phyloP scores from a whole-genome alignment of 23 tunicate species.

The Halocynthia roretzi region DNA sequence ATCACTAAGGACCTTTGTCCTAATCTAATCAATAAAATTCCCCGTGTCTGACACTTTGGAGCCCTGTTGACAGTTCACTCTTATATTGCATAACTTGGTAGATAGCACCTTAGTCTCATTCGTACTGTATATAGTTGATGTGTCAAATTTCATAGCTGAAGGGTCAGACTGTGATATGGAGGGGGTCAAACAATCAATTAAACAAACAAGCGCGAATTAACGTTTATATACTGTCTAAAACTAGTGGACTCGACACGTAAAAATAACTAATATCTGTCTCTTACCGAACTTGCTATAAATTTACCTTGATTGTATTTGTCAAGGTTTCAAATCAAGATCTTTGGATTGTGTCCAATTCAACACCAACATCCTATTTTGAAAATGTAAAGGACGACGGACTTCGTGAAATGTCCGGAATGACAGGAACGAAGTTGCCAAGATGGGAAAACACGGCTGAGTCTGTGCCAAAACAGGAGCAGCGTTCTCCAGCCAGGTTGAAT shows the following conservation, averaged over 20 bases:
- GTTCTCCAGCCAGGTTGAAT: slow-evolving; percentile 57
- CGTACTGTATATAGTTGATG: no score
- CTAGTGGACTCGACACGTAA: not conserved
- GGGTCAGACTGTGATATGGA: no score
- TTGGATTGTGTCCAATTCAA: slow-evolving; percentile 83
- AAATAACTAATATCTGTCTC: not conserved
- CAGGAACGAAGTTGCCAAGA: slow-evolving; percentile 11
- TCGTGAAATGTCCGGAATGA: not conserved
- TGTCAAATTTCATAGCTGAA: no score
- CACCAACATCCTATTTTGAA: slow-evolving; percentile 63
- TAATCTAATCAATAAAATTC: no score
- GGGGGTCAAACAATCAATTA: no score
- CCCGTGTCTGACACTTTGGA: no score
- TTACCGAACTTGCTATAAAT: not conserved
- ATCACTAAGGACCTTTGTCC: no score
- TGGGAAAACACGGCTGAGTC: slow-evolving; percentile 86
- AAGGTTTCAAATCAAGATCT: slow-evolving; percentile 52
- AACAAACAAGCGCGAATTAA: no score
- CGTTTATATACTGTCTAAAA: no score
- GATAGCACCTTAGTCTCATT: no score
- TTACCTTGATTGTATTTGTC: not conserved
- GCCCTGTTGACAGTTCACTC: no score
- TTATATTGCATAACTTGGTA: no score
- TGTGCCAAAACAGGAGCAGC: slow-evolving; percentile 70
- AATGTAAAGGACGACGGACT: slow-evolving; percentile 6